These are phyloP conservation scores for Drosophila kambysellisi DNA, from an alignment of 2,888 invertebrate genomes.

Conservation along the genomic window DNA sequence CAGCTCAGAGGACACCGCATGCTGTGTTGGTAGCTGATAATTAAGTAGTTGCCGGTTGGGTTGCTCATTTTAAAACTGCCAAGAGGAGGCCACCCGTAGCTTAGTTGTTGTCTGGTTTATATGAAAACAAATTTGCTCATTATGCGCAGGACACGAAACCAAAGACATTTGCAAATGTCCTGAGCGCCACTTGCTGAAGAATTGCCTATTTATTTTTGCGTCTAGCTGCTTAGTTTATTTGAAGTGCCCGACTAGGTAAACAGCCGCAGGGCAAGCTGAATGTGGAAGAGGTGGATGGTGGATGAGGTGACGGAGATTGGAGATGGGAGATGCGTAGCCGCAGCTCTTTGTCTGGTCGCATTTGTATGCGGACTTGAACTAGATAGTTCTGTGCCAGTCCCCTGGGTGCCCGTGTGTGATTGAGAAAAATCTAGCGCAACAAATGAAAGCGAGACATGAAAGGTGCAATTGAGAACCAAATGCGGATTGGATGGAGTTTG, in stretches of 20 bases:
- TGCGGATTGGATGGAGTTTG: neutral
- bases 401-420: conserved; percentile 57
- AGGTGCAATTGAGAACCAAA: conserved; percentile 43
- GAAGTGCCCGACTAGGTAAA: conserved; percentile 54
- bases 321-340: neutral
- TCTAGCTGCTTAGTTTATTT: conserved; percentile 70
- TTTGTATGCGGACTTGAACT: conserved; percentile 67
- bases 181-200: conserved; percentile 30
- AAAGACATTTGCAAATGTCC: conserved; percentile 80
- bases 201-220: conserved; percentile 61
- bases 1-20: conserved; percentile 15
- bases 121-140: conserved; percentile 82
- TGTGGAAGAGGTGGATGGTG: neutral
- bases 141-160: conserved; percentile 62
- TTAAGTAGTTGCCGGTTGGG: conserved; percentile 62
- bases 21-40: conserved; percentile 33
- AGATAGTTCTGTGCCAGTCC: conserved; percentile 58
- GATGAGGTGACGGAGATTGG: neutral
- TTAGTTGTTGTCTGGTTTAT: conserved; percentile 68
- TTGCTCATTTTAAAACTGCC: conserved; percentile 76
- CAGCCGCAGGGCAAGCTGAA: conserved; percentile 24
- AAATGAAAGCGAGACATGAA: conserved; percentile 69
- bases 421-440: conserved; percentile 82
- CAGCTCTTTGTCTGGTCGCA: conserved; percentile 42
- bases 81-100: conserved; percentile 46